Conservation (phyloP, 2,797 vertebrate genomes). For the Taenioides sp. region DNA sequence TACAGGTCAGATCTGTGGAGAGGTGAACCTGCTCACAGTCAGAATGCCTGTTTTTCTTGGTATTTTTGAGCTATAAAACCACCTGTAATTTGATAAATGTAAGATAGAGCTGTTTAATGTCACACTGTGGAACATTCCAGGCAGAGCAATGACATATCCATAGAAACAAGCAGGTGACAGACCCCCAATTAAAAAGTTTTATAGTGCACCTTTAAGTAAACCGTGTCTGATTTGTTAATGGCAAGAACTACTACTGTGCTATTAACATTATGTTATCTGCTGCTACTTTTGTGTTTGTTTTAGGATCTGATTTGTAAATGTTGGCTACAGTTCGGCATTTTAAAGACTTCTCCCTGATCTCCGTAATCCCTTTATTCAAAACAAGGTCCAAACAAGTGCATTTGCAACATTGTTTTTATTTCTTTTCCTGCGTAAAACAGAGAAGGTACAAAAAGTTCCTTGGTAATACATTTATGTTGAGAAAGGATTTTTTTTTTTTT, state of each 20-base stretch:
- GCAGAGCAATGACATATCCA: too few relatives aligned
- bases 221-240: not conserved
- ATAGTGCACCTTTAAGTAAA: too few relatives aligned
- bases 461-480: not conserved
- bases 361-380: not conserved
- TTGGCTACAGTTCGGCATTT: not conserved
- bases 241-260: not conserved
- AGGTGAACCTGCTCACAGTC: too few relatives aligned
- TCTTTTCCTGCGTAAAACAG: not conserved
- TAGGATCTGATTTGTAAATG: not conserved
- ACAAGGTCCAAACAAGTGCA: not conserved
- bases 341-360: not conserved
- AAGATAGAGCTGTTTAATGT: too few relatives aligned
- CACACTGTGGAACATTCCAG: too few relatives aligned
- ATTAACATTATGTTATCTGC: not conserved
- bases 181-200: too few relatives aligned
- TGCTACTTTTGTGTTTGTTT: not conserved
- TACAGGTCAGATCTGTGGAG: too few relatives aligned
- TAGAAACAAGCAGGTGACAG: too few relatives aligned
- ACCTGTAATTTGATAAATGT: too few relatives aligned
- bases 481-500: too few relatives aligned
- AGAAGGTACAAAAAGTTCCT: not conserved
- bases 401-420: not conserved
- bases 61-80: too few relatives aligned
- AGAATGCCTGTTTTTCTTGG: too few relatives aligned